Evolutionary conservation across 2,888 invertebrate species (phyloP).

Genomic region (Camptogramma bilineatum): DNA sequence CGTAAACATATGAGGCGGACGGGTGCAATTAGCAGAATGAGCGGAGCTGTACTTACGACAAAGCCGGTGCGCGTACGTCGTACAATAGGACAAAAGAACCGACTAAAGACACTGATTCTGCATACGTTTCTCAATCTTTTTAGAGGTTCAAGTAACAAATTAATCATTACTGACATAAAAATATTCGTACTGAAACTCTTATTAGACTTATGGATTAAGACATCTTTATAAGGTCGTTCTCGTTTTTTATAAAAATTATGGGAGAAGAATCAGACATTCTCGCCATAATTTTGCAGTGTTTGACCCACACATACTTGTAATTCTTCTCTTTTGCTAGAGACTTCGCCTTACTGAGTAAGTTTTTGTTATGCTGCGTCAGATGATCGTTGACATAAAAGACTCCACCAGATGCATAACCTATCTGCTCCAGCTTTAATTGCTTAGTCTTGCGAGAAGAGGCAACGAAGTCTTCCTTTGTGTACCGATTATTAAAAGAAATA

Average conservation of each 20-base stretch:
- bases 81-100: no score
- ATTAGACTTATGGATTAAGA: not conserved
- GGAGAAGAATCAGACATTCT: not conserved
- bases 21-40: no score
- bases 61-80: no score
- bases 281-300: conserved; percentile 9
- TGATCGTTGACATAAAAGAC: not conserved
- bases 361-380: not conserved
- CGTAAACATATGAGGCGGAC: no score
- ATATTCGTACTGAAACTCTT: no score
- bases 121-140: no score
- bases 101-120: no score
- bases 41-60: no score
- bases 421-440: not conserved
- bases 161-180: no score
- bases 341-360: not conserved
- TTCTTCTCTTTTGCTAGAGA: not conserved
- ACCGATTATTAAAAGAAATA: not conserved
- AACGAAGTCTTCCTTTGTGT: not conserved
- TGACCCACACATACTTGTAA: not conserved
- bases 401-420: not conserved
- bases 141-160: not conserved
- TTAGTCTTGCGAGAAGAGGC: not conserved
- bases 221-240: not conserved
- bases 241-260: not conserved